Percentiles rank a stretch among this genome's conserved stretches.
Conservation (phyloP, 1,140 invertebrate species). For the Brevipalpus yothersi region DNA sequence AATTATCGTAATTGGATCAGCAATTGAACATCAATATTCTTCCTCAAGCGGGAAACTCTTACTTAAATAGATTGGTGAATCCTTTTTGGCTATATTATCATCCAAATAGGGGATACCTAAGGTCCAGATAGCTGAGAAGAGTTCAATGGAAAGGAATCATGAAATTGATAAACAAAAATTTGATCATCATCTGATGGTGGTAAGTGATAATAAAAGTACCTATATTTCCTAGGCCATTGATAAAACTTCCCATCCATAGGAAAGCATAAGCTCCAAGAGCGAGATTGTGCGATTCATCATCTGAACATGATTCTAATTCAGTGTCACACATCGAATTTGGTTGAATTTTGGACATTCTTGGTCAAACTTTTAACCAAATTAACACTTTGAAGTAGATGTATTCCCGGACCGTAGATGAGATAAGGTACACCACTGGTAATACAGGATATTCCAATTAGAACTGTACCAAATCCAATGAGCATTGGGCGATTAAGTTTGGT, state of each 20-base stretch:
- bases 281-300: neutral
- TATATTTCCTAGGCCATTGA: conserved; percentile 12
- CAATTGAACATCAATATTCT: neutral
- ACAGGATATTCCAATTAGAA: conserved; percentile 37
- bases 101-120: conserved; percentile 17
- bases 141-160: conserved; percentile 3
- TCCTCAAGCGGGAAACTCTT: neutral
- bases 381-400: conserved; percentile 49
- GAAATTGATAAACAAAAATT: conserved; percentile 19
- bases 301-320: neutral
- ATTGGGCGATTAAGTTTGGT: conserved; percentile 35
- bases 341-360: neutral
- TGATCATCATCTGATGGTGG: neutral
- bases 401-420: conserved; percentile 38
- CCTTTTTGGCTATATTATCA: conserved; percentile 18
- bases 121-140: conserved; percentile 9
- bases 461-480: conserved; percentile 39
- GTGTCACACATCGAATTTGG: neutral
- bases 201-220: neutral
- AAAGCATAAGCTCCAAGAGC: conserved; percentile 16
- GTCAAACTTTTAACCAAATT: conserved; percentile 14
- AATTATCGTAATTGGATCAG: neutral
- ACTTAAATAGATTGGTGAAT: conserved; percentile 15
- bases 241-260: conserved; percentile 11
- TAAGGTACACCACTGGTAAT: conserved; percentile 37